Evolutionary conservation across 2,888 invertebrate genomes (phyloP).

Genomic region (Xestia sexstrigata): DNA sequence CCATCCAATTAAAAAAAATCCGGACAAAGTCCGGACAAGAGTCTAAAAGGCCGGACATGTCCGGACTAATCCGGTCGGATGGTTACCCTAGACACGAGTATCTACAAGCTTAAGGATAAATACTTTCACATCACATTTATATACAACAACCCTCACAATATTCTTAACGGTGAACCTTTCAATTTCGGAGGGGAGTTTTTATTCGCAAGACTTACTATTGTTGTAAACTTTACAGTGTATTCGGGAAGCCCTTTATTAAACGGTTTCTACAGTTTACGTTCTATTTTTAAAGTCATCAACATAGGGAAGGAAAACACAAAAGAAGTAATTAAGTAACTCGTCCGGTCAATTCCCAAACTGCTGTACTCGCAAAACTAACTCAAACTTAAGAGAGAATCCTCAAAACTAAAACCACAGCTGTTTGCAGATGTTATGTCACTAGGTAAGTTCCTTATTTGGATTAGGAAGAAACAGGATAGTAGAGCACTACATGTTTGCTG

Average conservation of each 20-base stretch:
- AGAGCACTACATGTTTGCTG: background rate
- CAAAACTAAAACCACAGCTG: constrained; percentile 14
- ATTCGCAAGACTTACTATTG: constrained; percentile 30
- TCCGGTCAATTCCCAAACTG: background rate
- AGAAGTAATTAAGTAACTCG: background rate
- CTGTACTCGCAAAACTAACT: constrained; percentile 2
- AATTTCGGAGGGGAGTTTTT: constrained; percentile 22
- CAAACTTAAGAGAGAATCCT: constrained; percentile 9
- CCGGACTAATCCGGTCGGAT: no score
- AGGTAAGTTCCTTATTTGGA: background rate
- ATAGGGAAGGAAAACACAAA: constrained; percentile 27
- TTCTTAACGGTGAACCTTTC: constrained; percentile 2
- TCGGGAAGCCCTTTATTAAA: constrained; percentile 15
- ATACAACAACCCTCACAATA: constrained; percentile 23
- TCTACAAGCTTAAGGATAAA: constrained; percentile 1
- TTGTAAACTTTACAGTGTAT: constrained; percentile 40
- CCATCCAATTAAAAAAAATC: no score
- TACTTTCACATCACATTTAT: constrained; percentile 16
- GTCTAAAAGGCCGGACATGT: constrained; percentile 41
- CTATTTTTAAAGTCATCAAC: background rate
- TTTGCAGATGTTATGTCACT: constrained; percentile 3
- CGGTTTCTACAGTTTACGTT: background rate
- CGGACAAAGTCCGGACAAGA: no score
- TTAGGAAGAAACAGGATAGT: constrained; percentile 19
- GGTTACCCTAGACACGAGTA: constrained; percentile 43